Percentiles rank a stretch among this genome's conserved stretches.
These are phyloP conservation scores for Habroteleia sp. DNA, from an alignment of 2,888 invertebrate species.

Conservation along the genomic window DNA sequence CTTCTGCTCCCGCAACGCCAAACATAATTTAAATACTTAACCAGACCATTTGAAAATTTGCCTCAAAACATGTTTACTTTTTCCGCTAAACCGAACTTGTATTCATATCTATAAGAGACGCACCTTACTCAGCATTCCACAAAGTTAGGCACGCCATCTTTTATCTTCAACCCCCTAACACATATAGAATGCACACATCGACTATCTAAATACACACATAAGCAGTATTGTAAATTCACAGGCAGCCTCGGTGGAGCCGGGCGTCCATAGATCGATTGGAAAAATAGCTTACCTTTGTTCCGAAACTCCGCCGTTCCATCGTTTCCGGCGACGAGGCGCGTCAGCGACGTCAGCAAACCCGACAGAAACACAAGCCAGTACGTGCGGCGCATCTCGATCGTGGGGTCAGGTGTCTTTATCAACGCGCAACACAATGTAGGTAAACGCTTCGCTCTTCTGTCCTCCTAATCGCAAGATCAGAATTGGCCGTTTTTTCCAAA, in stretches of 20 bases:
- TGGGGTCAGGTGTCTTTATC: slow-evolving; percentile 67
- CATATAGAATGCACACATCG: slow-evolving; percentile 2
- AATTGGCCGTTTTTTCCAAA: slow-evolving; percentile 3
- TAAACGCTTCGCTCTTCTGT: slow-evolving; percentile 25
- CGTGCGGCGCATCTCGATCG: slow-evolving; percentile 75
- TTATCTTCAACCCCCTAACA: slow-evolving; percentile 8
- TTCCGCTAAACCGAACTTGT: slow-evolving; percentile 9
- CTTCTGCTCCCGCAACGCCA: no score
- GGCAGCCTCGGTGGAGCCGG: slow-evolving; percentile 49
- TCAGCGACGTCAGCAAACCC: slow-evolving; percentile 75
- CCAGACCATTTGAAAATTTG: not conserved
- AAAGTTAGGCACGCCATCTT: slow-evolving; percentile 19
- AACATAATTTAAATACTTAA: slow-evolving; percentile 4
- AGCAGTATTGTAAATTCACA: slow-evolving; percentile 51
- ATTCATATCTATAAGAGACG: slow-evolving; percentile 9
- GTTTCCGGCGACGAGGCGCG: slow-evolving; percentile 67
- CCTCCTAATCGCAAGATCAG: slow-evolving; percentile 28
- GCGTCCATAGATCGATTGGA: slow-evolving; percentile 60
- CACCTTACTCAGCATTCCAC: slow-evolving; percentile 22
- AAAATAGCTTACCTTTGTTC: slow-evolving; percentile 77
- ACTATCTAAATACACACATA: slow-evolving; percentile 25
- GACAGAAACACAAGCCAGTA: slow-evolving; percentile 75
- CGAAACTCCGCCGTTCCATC: slow-evolving; percentile 73
- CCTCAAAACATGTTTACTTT: slow-evolving; percentile 35
- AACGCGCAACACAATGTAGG: slow-evolving; percentile 62